Evolutionary conservation across 2,797 vertebrate genomes (phyloP), one percentile per base, ranked within the genome.

Genomic region (Catharus ustulatus): DNA sequence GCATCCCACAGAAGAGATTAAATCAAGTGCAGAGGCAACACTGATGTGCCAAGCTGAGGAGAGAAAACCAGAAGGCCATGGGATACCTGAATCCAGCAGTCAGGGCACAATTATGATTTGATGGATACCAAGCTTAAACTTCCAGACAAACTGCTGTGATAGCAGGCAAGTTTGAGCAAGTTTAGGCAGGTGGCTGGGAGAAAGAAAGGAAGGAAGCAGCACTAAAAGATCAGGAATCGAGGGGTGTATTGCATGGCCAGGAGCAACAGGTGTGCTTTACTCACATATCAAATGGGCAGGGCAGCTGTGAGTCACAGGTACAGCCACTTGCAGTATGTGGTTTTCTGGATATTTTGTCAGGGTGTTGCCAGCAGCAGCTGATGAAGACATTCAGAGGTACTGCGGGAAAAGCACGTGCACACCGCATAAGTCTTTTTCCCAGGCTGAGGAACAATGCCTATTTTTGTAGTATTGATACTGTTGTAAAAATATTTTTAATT

Each of bases 311-410:
- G 84, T 94, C 96, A 96, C 63, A 63, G 20, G 15, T 62, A 49
- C 43, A 92, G 57, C 85, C 75, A 91, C 38, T 51, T 51, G 72
- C 29, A 85, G 57, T 42, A 30, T 40, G 78, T 9, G 51, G 49
- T 61, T 94, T 92, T 68, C 75, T 74, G 38, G 61, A 49, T 77
- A 71, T 61, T 49, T 87, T 49, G 57, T 87, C 68, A 83, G 89
- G 93, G 89, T 92, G 94, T 89, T 87, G 84, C 87, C 49, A 64
- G 62, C 58, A 84, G 94, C 69, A 89, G 89, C 84, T 91, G 87
- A 91, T 74, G 69, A 83, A 92, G 81, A 87, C 62, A 40, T 69
- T 72, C 51, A 55, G 43, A 78, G 17, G 72, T 57, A 48, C 68
- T 94, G 82, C 46, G 72, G 49, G 49, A 85, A 81, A 94, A 91